These are phyloP conservation scores for Dexiosoma caninum DNA, from an alignment of 2,888 invertebrate genomes.

Conservation along the genomic window DNA sequence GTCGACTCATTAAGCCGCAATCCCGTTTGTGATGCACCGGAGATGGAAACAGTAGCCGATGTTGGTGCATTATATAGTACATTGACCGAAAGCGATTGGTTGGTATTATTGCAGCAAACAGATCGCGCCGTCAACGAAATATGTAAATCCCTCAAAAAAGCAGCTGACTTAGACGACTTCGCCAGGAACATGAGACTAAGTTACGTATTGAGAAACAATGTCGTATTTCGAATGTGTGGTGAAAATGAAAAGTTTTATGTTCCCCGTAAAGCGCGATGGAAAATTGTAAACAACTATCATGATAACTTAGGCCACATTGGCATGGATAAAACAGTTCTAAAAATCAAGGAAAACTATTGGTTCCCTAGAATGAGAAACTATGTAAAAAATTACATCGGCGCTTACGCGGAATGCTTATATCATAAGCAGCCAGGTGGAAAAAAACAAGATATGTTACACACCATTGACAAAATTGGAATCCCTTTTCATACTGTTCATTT, in stretches of 20 bases:
- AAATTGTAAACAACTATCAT: constrained; percentile 61
- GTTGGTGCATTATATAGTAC: not conserved
- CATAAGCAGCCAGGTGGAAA: constrained; percentile 67
- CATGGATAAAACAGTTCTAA: constrained; percentile 65
- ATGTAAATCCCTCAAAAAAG: constrained; percentile 8
- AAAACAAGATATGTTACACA: constrained; percentile 66
- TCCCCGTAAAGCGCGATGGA: constrained; percentile 55
- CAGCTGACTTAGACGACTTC: not conserved
- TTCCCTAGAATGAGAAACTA: constrained; percentile 74
- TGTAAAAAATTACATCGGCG: constrained; percentile 73
- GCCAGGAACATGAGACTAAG: constrained; percentile 11
- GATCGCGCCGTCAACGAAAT: not conserved
- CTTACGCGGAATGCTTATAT: constrained; percentile 70
- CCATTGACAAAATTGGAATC: constrained; percentile 73
- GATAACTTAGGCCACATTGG: constrained; percentile 64
- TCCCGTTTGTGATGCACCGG: constrained; percentile 22
- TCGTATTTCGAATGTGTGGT: constrained; percentile 2
- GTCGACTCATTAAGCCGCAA: constrained; percentile 17
- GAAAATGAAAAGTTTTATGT: constrained; percentile 60
- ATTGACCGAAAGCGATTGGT: constrained; percentile 20
- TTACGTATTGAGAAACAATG: not conserved
- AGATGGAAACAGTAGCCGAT: constrained; percentile 22
- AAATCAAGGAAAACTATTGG: constrained; percentile 73
- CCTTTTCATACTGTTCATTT: constrained; percentile 76
- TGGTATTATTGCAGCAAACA: constrained; percentile 13